Base-by-base conservation (phyloP, 64 coral and sea anemone species). In the Trachythela sp. region DNA sequence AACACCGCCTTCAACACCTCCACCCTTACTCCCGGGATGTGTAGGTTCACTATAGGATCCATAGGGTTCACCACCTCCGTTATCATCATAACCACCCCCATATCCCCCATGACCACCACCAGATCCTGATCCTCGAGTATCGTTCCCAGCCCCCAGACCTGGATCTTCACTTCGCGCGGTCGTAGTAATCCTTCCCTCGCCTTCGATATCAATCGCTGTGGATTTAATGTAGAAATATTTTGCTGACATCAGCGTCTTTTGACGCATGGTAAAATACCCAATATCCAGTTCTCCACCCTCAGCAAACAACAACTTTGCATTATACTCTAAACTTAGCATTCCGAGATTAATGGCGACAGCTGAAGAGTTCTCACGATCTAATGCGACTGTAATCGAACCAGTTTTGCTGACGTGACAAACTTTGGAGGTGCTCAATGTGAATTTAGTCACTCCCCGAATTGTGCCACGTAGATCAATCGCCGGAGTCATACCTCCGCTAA, bases 71-170 rank as follows among this genome's bases (percentile, higher is more conserved):
- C 93, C 93, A 40, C 95, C 93, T 0, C 77, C 42, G 22, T 35
- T 51, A 24, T 75, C 88, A 36, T 83, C 92, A 71, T 91, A 90
- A 58, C 91, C 88, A 30, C 93, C 95, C 7, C 95, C 95, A 32
- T 91, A 86, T 39, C 95, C 95, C 8, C 95, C 95, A 77, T 98
- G 95, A 33, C 95, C 95, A 15, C 77, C 95, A 56, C 95, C 95
- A 48, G 95, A 97, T 68, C 95, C 95, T 0, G 75, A 68, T 40
- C 89, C 85, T 40, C 39, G 41, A 14, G 54, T 1, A 71, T 15
- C 85, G 20, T 38, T 48, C 7, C 95, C 95, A 8, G 86, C 84
- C 8, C 89, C 91, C 30, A 48, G 93, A 33, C 93, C 95, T 56
- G 11, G 72, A 29, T 86, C 86, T 24, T 34, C 9, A 8, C 67